These are phyloP conservation scores for Bellardia pandia DNA, from an alignment of 2,888 invertebrate species.

Conservation along the genomic window DNA sequence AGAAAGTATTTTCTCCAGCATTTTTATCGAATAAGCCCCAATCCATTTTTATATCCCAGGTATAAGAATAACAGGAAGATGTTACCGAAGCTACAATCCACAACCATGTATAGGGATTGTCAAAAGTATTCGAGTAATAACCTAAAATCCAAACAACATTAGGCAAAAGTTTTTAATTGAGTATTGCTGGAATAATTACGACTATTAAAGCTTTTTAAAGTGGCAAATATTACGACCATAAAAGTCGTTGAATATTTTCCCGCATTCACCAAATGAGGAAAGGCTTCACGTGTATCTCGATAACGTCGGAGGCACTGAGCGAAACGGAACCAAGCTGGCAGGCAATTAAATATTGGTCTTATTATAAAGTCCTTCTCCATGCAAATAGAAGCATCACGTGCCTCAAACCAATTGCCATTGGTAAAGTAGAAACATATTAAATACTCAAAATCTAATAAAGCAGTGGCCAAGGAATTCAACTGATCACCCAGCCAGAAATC, in stretches of 20 bases:
- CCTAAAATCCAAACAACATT: constrained; percentile 81
- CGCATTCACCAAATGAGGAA: constrained; percentile 98
- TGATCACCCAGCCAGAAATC: constrained; percentile 99
- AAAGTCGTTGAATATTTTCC: constrained; percentile 99
- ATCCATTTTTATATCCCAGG: constrained; percentile 99
- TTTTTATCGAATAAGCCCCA: constrained; percentile 98
- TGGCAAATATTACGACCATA: constrained; percentile 94
- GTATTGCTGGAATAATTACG: constrained; percentile 83
- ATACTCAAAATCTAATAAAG: constrained; percentile 97
- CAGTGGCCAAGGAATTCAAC: constrained; percentile 95
- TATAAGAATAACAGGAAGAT: constrained; percentile 97
- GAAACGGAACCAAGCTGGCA: constrained; percentile 99
- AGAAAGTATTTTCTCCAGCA: constrained; percentile 95
- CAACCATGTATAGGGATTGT: constrained; percentile 94
- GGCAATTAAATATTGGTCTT: constrained; percentile 93
- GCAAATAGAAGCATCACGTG: constrained; percentile 87
- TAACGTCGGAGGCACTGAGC: constrained; percentile 98
- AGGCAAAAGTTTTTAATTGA: background rate
- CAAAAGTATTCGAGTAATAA: constrained; percentile 86
- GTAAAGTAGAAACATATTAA: constrained; percentile 95
- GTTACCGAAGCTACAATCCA: constrained; percentile 94
- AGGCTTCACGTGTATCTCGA: constrained; percentile 95
- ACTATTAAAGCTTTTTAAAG: constrained; percentile 88
- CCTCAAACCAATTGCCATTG: constrained; percentile 89
- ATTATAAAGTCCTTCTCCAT: constrained; percentile 90